A percentile compares a stretch with the other conserved stretches of the same genome.
Conservation (phyloP, 2,113 vertebrate genomes). For the Clarias batrachus region DNA sequence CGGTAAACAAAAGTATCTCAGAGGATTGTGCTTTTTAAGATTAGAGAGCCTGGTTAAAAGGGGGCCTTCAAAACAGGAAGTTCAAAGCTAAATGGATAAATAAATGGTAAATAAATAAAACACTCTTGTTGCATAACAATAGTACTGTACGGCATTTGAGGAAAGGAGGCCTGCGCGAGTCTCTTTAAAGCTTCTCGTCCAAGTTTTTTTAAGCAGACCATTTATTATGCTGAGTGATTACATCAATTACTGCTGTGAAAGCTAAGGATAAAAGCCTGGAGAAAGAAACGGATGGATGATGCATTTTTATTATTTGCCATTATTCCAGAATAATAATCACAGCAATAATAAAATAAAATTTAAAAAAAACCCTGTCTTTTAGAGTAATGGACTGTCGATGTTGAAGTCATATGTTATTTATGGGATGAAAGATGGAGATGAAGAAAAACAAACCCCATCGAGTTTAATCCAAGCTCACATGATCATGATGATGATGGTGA, state of each 20-base stretch:
- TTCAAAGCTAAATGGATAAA: neutral
- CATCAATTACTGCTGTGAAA: neutral
- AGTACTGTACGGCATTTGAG: neutral
- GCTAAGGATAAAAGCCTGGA: neutral
- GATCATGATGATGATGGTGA: neutral
- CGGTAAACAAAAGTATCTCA: neutral
- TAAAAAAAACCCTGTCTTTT: no score
- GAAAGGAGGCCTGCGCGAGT: neutral
- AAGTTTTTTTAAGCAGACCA: neutral
- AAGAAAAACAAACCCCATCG: neutral
- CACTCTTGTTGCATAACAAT: no score
- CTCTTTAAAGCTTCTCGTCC: neutral
- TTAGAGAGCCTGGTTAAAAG: neutral
- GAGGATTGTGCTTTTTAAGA: neutral
- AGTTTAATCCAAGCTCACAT: neutral
- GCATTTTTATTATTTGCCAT: neutral
- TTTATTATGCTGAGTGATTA: conserved; percentile 1
- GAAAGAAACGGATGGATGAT: neutral
- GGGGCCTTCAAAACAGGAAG: neutral
- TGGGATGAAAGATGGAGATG: neutral
- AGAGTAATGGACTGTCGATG: neutral
- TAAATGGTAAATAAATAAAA: neutral
- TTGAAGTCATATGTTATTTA: neutral
- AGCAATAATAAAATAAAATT: no score
- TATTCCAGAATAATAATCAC: neutral